phyloP scores from a whole-genome alignment of 2,888 invertebrate species.

The Plebejus melissa region DNA sequence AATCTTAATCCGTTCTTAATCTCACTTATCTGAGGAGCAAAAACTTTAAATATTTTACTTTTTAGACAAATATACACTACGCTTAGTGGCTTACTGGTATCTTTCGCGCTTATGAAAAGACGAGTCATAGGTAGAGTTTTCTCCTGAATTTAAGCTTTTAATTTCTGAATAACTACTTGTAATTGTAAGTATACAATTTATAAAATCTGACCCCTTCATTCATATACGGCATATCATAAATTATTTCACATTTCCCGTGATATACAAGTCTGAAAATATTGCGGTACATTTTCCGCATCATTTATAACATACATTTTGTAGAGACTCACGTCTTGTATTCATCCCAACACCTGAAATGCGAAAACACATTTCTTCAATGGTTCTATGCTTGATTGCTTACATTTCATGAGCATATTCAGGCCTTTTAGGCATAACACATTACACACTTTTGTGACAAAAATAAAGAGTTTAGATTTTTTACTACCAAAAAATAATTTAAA shows the following conservation, averaged over 20 bases:
- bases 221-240: background rate
- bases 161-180: too few relatives aligned
- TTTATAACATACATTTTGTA: constrained; percentile 2
- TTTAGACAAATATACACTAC: background rate
- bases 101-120: background rate
- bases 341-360: background rate
- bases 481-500: background rate
- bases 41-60: background rate
- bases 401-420: background rate
- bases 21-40: background rate
- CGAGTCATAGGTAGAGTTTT: background rate
- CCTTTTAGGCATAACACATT: background rate
- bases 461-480: too few relatives aligned
- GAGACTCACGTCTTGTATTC: background rate
- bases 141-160: background rate
- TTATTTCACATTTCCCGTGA: background rate
- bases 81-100: background rate
- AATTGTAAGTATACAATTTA: background rate
- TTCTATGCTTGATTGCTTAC: background rate
- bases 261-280: background rate
- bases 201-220: background rate
- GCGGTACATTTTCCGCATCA: constrained; percentile 7
- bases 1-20: background rate
- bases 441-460: background rate
- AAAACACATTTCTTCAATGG: constrained; percentile 2